Conservation (phyloP, 2,113 vertebrate species). For the Macroglossus sobrinus region DNA sequence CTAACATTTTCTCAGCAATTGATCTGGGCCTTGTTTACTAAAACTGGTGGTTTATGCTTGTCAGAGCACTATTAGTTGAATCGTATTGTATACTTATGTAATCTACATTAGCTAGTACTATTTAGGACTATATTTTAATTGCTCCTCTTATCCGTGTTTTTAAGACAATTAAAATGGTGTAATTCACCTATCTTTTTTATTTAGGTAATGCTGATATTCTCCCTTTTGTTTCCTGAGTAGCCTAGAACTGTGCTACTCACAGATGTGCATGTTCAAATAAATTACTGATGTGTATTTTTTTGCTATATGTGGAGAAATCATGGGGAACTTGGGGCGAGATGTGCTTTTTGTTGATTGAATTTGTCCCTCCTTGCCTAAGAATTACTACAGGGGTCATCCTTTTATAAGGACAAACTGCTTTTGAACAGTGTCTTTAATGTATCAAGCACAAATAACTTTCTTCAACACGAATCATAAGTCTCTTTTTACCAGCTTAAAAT, state of each 20-base stretch:
- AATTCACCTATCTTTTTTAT: slow-evolving; percentile 70
- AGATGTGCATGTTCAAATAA: slow-evolving; percentile 76
- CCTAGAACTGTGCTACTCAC: slow-evolving; percentile 58
- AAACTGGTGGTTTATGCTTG: slow-evolving; percentile 69
- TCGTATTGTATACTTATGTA: slow-evolving; percentile 78
- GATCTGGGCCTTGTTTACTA: slow-evolving; percentile 63
- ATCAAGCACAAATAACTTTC: slow-evolving; percentile 81
- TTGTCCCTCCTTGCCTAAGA: slow-evolving; percentile 79
- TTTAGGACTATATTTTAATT: slow-evolving; percentile 76
- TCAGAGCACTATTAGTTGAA: slow-evolving; percentile 76
- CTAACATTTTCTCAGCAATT: slow-evolving; percentile 63
- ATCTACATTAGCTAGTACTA: slow-evolving; percentile 78
- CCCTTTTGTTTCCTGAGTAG: slow-evolving; percentile 74
- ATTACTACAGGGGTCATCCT: slow-evolving; percentile 77
- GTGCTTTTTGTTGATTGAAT: slow-evolving; percentile 78
- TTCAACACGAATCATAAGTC: slow-evolving; percentile 78
- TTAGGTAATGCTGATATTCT: slow-evolving; percentile 75
- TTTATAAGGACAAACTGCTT: slow-evolving; percentile 78
- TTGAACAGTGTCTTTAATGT: slow-evolving; percentile 79
- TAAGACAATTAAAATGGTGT: slow-evolving; percentile 73
- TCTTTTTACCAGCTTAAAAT: slow-evolving; percentile 79
- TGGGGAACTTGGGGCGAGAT: slow-evolving; percentile 74
- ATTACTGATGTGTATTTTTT: slow-evolving; percentile 77
- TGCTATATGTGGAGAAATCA: slow-evolving; percentile 77
- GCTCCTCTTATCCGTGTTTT: slow-evolving; percentile 76